phyloP scores from a whole-genome alignment of 2,797 vertebrate species.

The Chelmon rostratus region DNA sequence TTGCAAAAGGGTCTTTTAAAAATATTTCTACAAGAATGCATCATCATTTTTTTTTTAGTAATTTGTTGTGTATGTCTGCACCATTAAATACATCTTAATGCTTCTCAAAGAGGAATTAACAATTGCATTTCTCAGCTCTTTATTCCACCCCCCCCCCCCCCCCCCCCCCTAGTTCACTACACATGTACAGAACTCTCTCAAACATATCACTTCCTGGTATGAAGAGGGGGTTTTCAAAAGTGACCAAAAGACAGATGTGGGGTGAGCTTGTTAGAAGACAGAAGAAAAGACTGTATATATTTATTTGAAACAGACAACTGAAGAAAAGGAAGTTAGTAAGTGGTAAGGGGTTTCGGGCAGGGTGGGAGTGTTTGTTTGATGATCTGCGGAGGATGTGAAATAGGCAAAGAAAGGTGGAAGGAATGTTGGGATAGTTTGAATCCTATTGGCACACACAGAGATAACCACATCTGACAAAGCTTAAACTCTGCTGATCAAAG shows the following conservation, averaged over 20 bases:
- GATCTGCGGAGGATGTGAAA: slow-evolving; percentile 46
- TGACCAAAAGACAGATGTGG: slow-evolving; percentile 71
- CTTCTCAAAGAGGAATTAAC: slow-evolving; percentile 80
- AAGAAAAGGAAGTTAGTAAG: slow-evolving; percentile 57
- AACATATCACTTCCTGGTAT: slow-evolving; percentile 65
- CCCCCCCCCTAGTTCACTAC: slow-evolving; percentile 58
- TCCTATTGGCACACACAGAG: slow-evolving; percentile 72
- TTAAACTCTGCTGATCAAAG: slow-evolving; percentile 62
- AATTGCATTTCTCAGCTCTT: slow-evolving; percentile 76
- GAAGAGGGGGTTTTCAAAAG: slow-evolving; percentile 63
- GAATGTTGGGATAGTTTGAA: slow-evolving; percentile 71
- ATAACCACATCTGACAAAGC: slow-evolving; percentile 64
- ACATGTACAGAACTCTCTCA: slow-evolving; percentile 77
- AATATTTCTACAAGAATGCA: slow-evolving; percentile 93
- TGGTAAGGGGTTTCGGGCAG: slow-evolving; percentile 15
- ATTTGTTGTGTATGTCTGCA: slow-evolving; percentile 82
- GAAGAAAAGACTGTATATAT: slow-evolving; percentile 66
- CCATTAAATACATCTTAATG: slow-evolving; percentile 85
- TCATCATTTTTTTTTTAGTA: slow-evolving; percentile 76
- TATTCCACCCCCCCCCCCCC: slow-evolving; percentile 32
- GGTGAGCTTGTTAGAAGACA: slow-evolving; percentile 69
- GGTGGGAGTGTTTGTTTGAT: slow-evolving; percentile 25
- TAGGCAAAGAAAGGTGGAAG: slow-evolving; percentile 52
- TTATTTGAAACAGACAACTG: slow-evolving; percentile 74
- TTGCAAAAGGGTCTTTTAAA: slow-evolving; percentile 92